Base-by-base conservation (phyloP, 2,888 invertebrate genomes). In the Tenthredo mesomela region DNA sequence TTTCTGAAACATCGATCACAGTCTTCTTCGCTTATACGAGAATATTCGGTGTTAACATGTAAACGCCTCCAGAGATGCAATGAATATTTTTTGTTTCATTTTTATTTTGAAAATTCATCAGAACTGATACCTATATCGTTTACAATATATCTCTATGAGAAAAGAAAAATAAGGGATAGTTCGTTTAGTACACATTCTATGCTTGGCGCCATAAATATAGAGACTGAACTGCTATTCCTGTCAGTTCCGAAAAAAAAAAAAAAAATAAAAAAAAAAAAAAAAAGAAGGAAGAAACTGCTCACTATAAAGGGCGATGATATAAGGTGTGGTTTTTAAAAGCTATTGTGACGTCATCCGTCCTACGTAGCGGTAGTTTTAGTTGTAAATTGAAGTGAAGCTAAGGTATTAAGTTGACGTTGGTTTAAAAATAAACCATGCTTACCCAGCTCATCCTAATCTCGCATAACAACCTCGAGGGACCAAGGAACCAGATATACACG, bases 391-490 rank as follows among this genome's bases (percentile, higher is more conserved):
- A 80, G 40, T 10, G 21, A 61, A 61, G 61, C 21, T 61, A 61
- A 73, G 71, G 71, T 43, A 73, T 73, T 61, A 37, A 29, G n/a
- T 77, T 47, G 37, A 80, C 37, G 77, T 73, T 43, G 77, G 77
- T 58, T 80, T 80, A 61, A 61, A 80, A 80, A 80, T 80, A 80
- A 80, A 80, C 80, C 61, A 21, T 33, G 80, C 58, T 80, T 37
- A 61, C 78, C 50, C 58, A 61, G 80, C 61, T 61, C 50, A 29
- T 50, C 61, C 80, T 80, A 80, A 80, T 80, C 80, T 80, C 58
- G 80, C 80, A 37, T 58, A 25, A 61, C 58, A 40, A 77, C 77
- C 77, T 77, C 77, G 50, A 33, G 77, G 77, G 77, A 77, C 77
- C 54, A 33, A 77, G 54, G 54, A 77, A 54, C 47, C 77, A 54